Evolutionary conservation across 2,797 vertebrate genomes (phyloP).

Genomic region (Rallus crepitans): DNA sequence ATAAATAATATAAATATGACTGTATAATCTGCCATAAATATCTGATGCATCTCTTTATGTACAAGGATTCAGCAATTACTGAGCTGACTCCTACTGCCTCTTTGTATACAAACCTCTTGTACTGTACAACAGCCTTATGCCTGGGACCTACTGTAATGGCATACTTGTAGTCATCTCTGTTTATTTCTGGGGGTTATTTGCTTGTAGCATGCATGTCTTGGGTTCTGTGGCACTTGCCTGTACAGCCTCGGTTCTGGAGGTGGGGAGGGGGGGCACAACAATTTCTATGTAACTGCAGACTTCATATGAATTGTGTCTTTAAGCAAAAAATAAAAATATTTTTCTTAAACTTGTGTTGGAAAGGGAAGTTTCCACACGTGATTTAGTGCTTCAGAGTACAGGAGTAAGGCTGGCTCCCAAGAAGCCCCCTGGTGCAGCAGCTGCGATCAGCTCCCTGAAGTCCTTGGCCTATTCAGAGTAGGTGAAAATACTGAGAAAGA

Average conservation of each 20-base stretch:
- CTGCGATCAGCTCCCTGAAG: not conserved
- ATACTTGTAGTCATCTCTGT: not conserved
- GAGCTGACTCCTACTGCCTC: not conserved
- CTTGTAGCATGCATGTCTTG: not conserved
- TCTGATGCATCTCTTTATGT: not conserved
- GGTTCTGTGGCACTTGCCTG: not conserved
- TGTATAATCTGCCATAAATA: not conserved
- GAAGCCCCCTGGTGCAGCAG: not conserved
- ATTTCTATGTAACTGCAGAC: not conserved
- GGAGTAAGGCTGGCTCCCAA: not conserved
- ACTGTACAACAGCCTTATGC: not conserved
- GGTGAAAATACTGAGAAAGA: not conserved
- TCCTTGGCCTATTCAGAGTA: not conserved
- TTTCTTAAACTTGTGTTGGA: not conserved
- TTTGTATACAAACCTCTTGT: not conserved
- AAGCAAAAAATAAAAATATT: not conserved
- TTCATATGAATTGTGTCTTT: not conserved
- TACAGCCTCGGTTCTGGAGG: not conserved
- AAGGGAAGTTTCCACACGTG: not conserved
- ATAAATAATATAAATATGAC: not conserved
- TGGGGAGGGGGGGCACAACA: not conserved
- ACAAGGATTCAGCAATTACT: not conserved
- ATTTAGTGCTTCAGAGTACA: not conserved
- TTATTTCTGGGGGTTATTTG: not conserved
- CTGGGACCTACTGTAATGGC: not conserved